Evolutionary conservation across 2,113 vertebrate species (phyloP).

Genomic region (Leucosticte australis): DNA sequence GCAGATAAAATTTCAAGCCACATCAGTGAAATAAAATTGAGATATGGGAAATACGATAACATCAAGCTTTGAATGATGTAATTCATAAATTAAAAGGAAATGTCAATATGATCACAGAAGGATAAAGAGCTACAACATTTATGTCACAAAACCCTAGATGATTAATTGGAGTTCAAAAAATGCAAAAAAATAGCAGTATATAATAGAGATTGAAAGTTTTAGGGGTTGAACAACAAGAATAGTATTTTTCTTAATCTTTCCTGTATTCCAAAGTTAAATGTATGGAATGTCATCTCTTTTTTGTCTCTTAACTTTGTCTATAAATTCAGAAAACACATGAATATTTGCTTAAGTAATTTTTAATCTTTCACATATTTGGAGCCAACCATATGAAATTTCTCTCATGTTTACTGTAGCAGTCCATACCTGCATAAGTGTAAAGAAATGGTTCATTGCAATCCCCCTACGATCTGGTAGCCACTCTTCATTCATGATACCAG

Average conservation of each 20-base stretch:
- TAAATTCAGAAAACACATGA: background rate
- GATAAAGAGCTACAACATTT: background rate
- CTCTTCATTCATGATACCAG: conserved; percentile 69
- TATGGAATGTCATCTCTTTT: background rate
- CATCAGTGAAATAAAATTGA: background rate
- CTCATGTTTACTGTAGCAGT: background rate
- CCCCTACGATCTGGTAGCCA: conserved; percentile 81
- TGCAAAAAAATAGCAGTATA: background rate
- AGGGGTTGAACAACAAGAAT: background rate
- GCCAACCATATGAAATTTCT: background rate
- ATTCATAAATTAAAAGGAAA: background rate
- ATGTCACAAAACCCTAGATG: background rate
- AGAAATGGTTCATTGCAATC: conserved; percentile 83
- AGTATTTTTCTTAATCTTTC: background rate
- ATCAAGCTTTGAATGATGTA: background rate
- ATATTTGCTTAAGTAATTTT: background rate
- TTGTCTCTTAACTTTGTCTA: background rate
- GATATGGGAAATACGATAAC: background rate
- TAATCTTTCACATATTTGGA: background rate
- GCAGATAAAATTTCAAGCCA: background rate
- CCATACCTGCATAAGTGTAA: conserved; percentile 86
- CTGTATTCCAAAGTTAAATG: background rate
- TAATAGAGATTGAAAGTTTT: background rate
- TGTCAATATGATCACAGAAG: background rate
- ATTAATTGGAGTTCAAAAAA: background rate